Conservation (phyloP, 2,113 vertebrate species). For the Cyphomyrus discorhynchus region DNA sequence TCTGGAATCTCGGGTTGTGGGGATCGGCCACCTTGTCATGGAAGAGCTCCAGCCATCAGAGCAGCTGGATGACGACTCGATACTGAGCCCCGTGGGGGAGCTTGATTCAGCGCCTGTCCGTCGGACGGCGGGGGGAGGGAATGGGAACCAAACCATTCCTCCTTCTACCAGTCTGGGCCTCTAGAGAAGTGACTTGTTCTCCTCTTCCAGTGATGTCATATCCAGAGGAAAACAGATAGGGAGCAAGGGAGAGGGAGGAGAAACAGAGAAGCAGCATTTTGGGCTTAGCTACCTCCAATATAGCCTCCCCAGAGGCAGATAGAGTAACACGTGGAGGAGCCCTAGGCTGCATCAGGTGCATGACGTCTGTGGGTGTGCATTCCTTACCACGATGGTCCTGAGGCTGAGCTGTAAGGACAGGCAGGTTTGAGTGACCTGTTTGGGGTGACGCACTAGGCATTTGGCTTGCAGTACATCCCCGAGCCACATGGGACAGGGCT, state of each 20-base stretch:
- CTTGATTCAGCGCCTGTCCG: neutral
- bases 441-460: neutral
- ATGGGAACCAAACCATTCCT: neutral
- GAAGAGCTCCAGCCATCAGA: neutral
- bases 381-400: neutral
- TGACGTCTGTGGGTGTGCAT: neutral
- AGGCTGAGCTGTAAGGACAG: neutral
- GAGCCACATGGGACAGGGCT: neutral
- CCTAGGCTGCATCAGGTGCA: neutral
- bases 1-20: neutral
- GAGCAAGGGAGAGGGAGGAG: neutral
- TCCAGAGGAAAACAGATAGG: neutral
- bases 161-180: neutral
- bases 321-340: neutral
- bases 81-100: neutral
- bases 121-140: neutral
- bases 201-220: neutral
- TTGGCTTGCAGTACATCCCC: neutral
- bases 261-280: neutral
- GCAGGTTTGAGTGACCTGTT: neutral
- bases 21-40: neutral
- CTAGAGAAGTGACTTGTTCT: neutral
- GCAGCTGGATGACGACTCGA: neutral
- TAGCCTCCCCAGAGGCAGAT: neutral
- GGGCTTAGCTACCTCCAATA: neutral